These are phyloP conservation scores for Aphyosemion australe DNA, from an alignment of 2,113 vertebrate genomes.

Conservation along the genomic window DNA sequence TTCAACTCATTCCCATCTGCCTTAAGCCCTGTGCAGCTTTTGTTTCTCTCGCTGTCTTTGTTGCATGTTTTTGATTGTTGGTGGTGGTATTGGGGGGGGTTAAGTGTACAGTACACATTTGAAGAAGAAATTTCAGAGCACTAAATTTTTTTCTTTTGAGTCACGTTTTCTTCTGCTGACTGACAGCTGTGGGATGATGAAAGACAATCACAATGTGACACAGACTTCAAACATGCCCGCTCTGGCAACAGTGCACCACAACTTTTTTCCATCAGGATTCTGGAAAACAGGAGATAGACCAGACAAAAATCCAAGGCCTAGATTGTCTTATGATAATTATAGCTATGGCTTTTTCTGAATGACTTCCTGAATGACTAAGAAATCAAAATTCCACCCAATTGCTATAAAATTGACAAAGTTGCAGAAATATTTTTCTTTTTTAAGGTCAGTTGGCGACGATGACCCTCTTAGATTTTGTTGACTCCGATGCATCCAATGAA, in stretches of 20 bases:
- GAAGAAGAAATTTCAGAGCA: constrained; percentile 40
- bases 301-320: neutral
- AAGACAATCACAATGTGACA: constrained; percentile 64
- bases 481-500: too few relatives aligned
- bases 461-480: too few relatives aligned
- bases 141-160: constrained; percentile 63
- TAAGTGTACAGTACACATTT: constrained; percentile 8
- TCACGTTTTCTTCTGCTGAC: constrained; percentile 59
- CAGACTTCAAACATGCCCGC: constrained; percentile 66
- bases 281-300: constrained; percentile 41
- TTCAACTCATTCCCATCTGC: constrained; percentile 45
- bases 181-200: constrained; percentile 67
- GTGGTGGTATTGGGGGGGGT: constrained; percentile 32
- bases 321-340: too few relatives aligned
- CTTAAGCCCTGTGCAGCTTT: constrained; percentile 46
- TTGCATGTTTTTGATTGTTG: constrained; percentile 20
- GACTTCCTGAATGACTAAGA: too few relatives aligned
- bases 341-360: too few relatives aligned
- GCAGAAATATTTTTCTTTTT: too few relatives aligned
- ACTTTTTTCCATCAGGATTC: constrained; percentile 46
- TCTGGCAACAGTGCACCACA: constrained; percentile 59
- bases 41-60: constrained; percentile 22
- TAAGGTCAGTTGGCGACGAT: too few relatives aligned
- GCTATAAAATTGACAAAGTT: too few relatives aligned
- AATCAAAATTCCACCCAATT: too few relatives aligned